These are phyloP conservation scores for Macropodus opercularis DNA, from an alignment of 2,797 vertebrate genomes.

Conservation along the genomic window DNA sequence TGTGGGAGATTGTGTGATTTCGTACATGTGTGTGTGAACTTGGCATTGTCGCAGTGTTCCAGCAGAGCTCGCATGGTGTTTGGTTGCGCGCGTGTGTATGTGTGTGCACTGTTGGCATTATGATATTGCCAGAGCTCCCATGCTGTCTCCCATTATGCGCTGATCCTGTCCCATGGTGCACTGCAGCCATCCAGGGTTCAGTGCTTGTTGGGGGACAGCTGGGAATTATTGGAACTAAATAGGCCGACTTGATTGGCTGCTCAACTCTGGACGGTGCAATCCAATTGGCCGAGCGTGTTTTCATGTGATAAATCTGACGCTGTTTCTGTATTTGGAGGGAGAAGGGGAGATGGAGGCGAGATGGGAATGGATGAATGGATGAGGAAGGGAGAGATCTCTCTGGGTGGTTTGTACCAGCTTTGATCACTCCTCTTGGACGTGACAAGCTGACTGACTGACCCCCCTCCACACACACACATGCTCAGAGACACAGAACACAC, in stretches of 20 bases:
- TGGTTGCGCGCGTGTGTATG: constrained; percentile 32
- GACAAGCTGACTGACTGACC: constrained; percentile 68
- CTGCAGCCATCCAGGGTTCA: constrained; percentile 66
- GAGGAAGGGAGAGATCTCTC: constrained; percentile 67
- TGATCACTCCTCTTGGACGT: constrained; percentile 75
- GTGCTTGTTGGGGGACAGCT: constrained; percentile 60
- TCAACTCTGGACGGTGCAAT: constrained; percentile 10
- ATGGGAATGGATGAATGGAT: constrained; percentile 48
- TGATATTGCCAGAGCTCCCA: constrained; percentile 66
- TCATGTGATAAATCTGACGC: constrained; percentile 57
- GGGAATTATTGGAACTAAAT: constrained; percentile 66
- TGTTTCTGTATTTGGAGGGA: constrained; percentile 44
- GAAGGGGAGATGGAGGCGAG: constrained; percentile 15
- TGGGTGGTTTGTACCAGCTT: constrained; percentile 78
- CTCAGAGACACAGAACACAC: constrained; percentile 11
- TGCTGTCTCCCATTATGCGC: constrained; percentile 72
- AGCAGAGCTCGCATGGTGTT: constrained; percentile 48
- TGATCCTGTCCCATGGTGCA: constrained; percentile 74
- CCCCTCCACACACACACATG: constrained; percentile 34
- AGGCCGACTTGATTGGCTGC: constrained; percentile 59
- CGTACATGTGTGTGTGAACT: constrained; percentile 46
- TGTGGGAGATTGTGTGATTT: constrained; percentile 41
- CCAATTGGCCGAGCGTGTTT: constrained; percentile 51
- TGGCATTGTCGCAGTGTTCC: constrained; percentile 42
- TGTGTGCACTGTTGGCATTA: constrained; percentile 47